A percentile compares a stretch with the other conserved stretches of the same genome.
phyloP scores from a whole-genome alignment of 2,113 vertebrate genomes.

The Saimiri boliviensis region DNA sequence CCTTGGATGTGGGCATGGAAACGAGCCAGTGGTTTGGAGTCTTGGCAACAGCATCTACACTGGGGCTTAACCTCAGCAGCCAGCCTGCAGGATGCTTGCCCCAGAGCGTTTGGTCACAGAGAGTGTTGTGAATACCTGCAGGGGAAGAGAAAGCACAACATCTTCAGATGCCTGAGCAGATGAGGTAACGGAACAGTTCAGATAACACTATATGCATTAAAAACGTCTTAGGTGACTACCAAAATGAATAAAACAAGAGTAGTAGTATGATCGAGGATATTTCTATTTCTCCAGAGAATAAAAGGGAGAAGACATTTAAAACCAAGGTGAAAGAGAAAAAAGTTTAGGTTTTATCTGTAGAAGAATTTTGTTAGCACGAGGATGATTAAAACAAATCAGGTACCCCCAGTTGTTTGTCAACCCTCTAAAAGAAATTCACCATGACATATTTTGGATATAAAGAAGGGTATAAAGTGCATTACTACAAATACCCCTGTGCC shows the following conservation, averaged over 20 bases:
- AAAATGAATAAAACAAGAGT: neutral
- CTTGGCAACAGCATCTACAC: slow-evolving; percentile 72
- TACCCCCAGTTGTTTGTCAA: neutral
- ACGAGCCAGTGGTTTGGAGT: neutral
- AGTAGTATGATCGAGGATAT: neutral
- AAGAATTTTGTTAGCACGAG: neutral
- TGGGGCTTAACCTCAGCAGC: slow-evolving; percentile 86
- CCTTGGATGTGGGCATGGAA: slow-evolving; percentile 35
- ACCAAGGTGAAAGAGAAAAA: neutral
- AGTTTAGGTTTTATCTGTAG: neutral
- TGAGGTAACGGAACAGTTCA: neutral
- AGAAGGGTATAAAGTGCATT: no score
- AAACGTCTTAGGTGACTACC: neutral
- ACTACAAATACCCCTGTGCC: neutral
- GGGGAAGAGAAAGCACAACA: neutral
- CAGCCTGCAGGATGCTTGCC: slow-evolving; percentile 76
- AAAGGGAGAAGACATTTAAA: neutral
- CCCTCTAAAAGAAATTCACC: neutral
- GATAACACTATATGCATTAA: accelerated
- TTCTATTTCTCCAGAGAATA: neutral
- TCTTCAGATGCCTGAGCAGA: neutral
- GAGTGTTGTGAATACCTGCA: slow-evolving; percentile 82
- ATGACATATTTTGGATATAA: accelerated
- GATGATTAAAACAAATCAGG: neutral
- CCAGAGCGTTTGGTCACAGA: slow-evolving; percentile 82